Percentiles rank a stretch among this genome's conserved stretches.
Conservation (phyloP, 2,113 vertebrate genomes). For the Pangasianodon gigas region DNA sequence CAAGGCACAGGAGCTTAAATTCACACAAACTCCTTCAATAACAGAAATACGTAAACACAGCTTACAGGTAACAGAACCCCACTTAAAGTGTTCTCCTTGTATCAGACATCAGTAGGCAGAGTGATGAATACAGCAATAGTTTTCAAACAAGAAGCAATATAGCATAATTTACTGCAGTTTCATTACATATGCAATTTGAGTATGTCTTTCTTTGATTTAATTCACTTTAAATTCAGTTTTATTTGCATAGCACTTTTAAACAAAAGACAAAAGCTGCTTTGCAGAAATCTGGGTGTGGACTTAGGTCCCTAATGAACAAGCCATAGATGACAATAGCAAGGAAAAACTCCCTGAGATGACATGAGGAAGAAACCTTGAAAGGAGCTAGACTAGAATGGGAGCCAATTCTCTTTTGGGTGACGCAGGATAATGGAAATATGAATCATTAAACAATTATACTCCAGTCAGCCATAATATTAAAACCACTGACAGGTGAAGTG, state of each 20-base stretch:
- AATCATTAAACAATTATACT: too few relatives aligned
- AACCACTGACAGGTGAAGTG: too few relatives aligned
- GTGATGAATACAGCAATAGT: neutral
- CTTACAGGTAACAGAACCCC: neutral
- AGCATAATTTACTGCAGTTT: neutral
- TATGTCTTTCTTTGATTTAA: neutral
- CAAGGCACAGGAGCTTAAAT: neutral
- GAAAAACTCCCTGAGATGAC: neutral
- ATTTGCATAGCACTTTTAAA: neutral
- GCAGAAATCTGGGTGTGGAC: neutral
- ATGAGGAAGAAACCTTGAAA: too few relatives aligned
- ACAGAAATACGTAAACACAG: neutral
- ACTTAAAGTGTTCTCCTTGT: neutral
- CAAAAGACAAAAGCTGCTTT: neutral
- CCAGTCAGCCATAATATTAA: too few relatives aligned
- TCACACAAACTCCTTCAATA: neutral
- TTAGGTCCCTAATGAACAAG: neutral
- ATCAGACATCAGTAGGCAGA: neutral
- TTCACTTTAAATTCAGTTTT: neutral
- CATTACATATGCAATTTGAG: neutral
- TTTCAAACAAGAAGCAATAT: neutral
- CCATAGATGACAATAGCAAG: neutral
- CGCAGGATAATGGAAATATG: too few relatives aligned
- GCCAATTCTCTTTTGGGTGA: too few relatives aligned
- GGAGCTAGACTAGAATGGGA: too few relatives aligned